Evolutionary conservation across 1,140 invertebrate genomes (phyloP), one percentile per base, ranked within the genome.

Genomic region (Dysdera silvatica): DNA sequence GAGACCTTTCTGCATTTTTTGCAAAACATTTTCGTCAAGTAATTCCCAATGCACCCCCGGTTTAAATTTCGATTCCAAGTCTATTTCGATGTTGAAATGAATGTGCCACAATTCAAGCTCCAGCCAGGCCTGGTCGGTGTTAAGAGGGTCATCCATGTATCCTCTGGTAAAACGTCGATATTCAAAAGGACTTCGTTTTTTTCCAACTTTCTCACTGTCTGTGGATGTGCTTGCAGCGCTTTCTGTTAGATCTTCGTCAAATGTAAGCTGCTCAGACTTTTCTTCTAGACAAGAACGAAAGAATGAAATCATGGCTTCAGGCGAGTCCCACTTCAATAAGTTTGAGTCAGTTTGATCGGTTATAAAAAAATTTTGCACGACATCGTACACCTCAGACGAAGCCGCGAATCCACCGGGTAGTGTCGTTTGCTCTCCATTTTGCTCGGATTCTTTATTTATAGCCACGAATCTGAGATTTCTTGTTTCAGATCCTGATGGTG

Each of bases 191-290:
- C 81, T 89, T 1, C 77, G 75, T 26, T 85, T 83, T 1, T 87
- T 78, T 0, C 84, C 80, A 6, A 93, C 87, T 74, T 89, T 86
- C 1, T 80, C 78, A 73, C 18, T 53, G 26, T 53, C 51, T 14
- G 37, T 28, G 14, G 12, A 20, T 10, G 6, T 12, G 7, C 4
- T 20, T 23, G 18, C 35, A 5, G 28, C 37, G 5, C 18, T 23
- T 24, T n/a, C 14, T 18, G 23, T 16, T 0, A 18, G 16, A 10
- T 33, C n/a, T 35, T 20, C 12, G 20, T 41, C 5, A 20, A 33
- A 12, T 10, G 10, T 55, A 16, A 8, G 35, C 1, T 5, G 3
- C 8, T 16, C n/a, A 8, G 1, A 18, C 18, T 24, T 23, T 24
- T 14, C 7, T 14, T 35, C 18, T 53, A 35, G 6, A 4, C 40